These are phyloP conservation scores for Dysidea cf. avara DNA, from an alignment of 37 sponge, comb jelly and placozoan genomes.

Conservation along the genomic window DNA sequence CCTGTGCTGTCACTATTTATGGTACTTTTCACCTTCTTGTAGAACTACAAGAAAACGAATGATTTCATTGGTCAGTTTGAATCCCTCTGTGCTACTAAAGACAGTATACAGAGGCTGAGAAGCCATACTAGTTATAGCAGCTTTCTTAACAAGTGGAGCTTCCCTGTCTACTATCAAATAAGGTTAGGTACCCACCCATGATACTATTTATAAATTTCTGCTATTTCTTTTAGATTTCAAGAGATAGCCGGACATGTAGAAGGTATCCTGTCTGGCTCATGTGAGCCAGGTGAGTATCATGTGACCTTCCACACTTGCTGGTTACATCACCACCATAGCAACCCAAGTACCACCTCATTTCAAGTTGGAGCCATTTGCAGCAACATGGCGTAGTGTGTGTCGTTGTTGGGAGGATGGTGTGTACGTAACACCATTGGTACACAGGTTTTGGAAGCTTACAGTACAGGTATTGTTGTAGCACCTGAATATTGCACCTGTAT, in stretches of 20 bases:
- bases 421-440: constrained; percentile 68
- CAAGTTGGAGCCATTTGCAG: constrained; percentile 51
- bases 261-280: constrained; percentile 38
- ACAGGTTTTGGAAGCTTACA: constrained; percentile 95
- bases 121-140: constrained; percentile 49
- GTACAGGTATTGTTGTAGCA: constrained; percentile 59
- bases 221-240: constrained; percentile 65
- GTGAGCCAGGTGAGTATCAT: constrained; percentile 6
- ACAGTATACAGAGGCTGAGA: constrained; percentile 54
- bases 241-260: constrained; percentile 85
- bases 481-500: background rate
- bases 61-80: constrained; percentile 81
- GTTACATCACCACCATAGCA: no score
- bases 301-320: background rate
- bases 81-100: constrained; percentile 36
- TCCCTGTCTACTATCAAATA: constrained; percentile 98
- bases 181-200: constrained; percentile 43
- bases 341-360: constrained; percentile 8
- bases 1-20: constrained; percentile 5
- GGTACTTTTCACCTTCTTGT: constrained; percentile 17
- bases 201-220: background rate
- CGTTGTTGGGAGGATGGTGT: constrained; percentile 81
- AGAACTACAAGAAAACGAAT: constrained; percentile 78
- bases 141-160: constrained; percentile 93
- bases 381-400: constrained; percentile 49